Conservation (phyloP, 2,113 vertebrate species). For the Hyperoodon ampullatus region DNA sequence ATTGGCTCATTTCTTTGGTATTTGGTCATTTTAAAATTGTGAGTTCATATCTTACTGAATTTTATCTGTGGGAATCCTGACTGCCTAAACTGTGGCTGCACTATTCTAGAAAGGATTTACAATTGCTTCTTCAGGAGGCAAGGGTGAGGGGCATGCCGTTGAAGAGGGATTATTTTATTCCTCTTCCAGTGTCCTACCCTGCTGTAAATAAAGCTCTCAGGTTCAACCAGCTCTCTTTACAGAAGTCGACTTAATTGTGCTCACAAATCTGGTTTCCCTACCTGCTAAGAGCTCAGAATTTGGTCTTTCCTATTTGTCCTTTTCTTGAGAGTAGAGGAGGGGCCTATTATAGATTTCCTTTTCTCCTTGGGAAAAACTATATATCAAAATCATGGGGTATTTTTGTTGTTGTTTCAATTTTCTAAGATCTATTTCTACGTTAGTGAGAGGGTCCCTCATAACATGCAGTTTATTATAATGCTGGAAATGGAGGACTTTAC, state of each 20-base stretch:
- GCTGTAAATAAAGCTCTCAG: neutral
- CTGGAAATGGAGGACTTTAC: neutral
- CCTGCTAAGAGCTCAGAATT: neutral
- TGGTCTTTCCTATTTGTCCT: neutral
- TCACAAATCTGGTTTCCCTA: constrained; percentile 16
- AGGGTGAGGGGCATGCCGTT: neutral
- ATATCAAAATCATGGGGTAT: neutral
- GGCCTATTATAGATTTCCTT: neutral
- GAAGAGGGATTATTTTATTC: neutral
- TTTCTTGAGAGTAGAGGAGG: neutral
- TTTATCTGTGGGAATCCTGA: neutral
- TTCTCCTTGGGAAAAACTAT: neutral
- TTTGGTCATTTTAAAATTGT: constrained; percentile 15
- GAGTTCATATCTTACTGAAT: neutral
- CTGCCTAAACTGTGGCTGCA: neutral
- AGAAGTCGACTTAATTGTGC: neutral
- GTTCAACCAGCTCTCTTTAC: neutral
- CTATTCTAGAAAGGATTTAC: neutral
- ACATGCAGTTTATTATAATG: neutral
- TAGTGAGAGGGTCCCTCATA: neutral
- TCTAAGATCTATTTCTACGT: neutral
- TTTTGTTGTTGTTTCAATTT: neutral
- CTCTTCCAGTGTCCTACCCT: neutral
- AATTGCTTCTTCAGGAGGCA: neutral
- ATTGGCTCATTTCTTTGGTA: neutral